Evolutionary conservation across 2,797 vertebrate genomes (phyloP), one percentile per base, ranked within the genome.

Genomic region (Taenioides sp.): DNA sequence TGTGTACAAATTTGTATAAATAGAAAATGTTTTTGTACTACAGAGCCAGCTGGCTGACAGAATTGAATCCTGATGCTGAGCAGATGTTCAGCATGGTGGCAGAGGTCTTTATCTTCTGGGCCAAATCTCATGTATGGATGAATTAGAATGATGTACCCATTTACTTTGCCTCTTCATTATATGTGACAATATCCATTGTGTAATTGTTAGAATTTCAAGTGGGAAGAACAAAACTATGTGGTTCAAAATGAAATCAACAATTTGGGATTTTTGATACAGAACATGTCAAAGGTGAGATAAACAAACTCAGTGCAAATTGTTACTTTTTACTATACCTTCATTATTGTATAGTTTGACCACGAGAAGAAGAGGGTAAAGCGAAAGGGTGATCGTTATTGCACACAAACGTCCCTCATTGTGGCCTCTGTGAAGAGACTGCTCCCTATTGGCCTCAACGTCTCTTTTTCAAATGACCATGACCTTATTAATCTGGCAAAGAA

Each of bases 221-320:
- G 97, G 85, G 97, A 99, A 87, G 97, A 99, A 70, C 97, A 99
- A 89, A 98, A 97, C 83, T 98, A 96, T 9, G 96, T 98, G 27
- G 95, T 98, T 58, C 97, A 98, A 91, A 98, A 98, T 88, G 95
- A 97, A 90, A 98, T 98, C 88, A 96, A 96, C 92, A 98, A 96
- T 71, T 94, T 96, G 92, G 93, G 94, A 65, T 96, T 98, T 79
- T 92, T 97, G 83, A 94, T 97, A 79, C 96, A 94, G 82, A 95
- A 94, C 83, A 93, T 95, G 89, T 93, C 93, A 9, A 96, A 96
- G 96, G 97, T 97, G 87, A 83, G 89, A 1, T 37, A 62, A 64
- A n/a, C 52, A 60, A 18, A 23, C 68, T 61, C 11, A 16, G 2
- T 43, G 10, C 16, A 34, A 9, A 34, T 22, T 64, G 12, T 37